Percentiles rank a stretch among this genome's conserved stretches.
phyloP scores from a whole-genome alignment of 2,797 vertebrate species.

The Syngnathus acus region DNA sequence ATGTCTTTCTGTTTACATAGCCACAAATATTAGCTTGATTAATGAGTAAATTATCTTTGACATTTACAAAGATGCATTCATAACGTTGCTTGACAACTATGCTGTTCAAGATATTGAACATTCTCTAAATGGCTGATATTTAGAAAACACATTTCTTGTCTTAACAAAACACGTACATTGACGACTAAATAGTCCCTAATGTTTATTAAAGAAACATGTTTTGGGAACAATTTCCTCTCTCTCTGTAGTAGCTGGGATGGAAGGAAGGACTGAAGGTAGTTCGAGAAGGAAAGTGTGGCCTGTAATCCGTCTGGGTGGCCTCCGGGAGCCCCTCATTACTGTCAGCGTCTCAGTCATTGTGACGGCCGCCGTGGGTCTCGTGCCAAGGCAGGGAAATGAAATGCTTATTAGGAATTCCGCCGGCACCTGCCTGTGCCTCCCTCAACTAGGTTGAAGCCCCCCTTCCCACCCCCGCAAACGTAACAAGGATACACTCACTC shows the following conservation, averaged over 20 bases:
- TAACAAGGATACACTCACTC: not conserved
- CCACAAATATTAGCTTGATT: no score
- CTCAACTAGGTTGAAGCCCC: not conserved
- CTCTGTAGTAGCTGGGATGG: not conserved
- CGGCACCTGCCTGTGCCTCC: conserved; percentile 24
- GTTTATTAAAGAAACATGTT: not conserved
- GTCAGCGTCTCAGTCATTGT: conserved; percentile 32
- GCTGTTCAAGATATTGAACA: not conserved
- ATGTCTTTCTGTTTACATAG: no score
- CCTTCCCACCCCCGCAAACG: no score
- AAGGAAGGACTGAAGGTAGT: conserved; percentile 15
- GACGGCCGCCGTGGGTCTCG: conserved; percentile 15
- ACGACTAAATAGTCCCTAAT: not conserved
- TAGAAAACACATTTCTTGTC: not conserved
- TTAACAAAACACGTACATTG: not conserved
- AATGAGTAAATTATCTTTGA: no score
- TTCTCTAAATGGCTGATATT: not conserved
- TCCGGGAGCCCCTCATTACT: conserved; percentile 49
- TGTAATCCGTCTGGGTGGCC: conserved; percentile 50
- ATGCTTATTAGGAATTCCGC: conserved; percentile 28
- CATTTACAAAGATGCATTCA: no score
- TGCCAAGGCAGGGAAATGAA: conserved; percentile 24
- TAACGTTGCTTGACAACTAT: no score
- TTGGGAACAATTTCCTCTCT: not conserved
- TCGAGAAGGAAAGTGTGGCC: conserved; percentile 18